These are phyloP conservation scores for Bubalus kerabau DNA, from an alignment of 2,113 vertebrate genomes.

Conservation along the genomic window DNA sequence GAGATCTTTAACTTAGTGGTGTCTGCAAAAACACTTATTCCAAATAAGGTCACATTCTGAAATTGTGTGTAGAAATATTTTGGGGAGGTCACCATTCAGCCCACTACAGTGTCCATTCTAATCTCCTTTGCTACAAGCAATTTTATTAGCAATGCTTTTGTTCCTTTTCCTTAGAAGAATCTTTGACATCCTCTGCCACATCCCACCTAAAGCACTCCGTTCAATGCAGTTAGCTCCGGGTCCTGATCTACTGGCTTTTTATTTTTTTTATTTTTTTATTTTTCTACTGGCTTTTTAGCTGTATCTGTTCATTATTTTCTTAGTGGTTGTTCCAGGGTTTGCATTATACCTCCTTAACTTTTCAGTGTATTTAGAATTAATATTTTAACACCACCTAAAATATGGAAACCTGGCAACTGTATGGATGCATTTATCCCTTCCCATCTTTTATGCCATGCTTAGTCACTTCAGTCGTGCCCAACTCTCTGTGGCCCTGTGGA, in stretches of 20 bases:
- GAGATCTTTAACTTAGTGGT: not conserved
- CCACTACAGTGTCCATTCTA: not conserved
- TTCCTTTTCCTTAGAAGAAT: not conserved
- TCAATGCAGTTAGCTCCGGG: not conserved
- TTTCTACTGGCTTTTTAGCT: not conserved
- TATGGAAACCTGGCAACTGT: not conserved
- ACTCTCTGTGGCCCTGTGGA: not conserved
- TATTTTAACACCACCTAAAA: not conserved
- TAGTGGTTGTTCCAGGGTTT: not conserved
- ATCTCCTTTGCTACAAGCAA: not conserved
- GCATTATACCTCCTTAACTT: not conserved
- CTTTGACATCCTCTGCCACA: not conserved
- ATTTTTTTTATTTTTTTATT: not conserved
- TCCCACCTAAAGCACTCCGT: not conserved
- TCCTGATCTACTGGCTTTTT: not conserved
- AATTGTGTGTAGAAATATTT: not conserved
- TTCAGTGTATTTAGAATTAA: not conserved
- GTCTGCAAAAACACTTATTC: not conserved
- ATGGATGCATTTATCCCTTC: not conserved
- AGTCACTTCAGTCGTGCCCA: not conserved
- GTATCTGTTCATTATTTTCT: not conserved
- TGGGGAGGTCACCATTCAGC: not conserved
- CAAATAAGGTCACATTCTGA: not conserved
- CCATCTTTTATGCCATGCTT: not conserved
- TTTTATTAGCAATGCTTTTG: not conserved